phyloP scores from a whole-genome alignment of 53 echinoderm and acorn worm species.

The Echinometra lucunter region DNA sequence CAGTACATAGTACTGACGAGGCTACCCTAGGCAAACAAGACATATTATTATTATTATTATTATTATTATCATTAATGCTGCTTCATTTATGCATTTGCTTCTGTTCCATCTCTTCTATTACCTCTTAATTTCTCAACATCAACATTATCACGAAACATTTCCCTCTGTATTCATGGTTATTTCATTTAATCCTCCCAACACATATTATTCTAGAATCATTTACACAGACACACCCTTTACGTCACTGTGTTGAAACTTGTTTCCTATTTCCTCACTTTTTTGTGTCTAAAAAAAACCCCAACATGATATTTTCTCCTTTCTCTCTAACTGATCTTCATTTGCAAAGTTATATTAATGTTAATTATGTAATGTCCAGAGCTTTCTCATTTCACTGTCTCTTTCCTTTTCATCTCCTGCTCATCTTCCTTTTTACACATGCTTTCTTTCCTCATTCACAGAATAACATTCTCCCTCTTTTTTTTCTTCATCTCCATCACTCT shows the following conservation, averaged over 20 bases:
- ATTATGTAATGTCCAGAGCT: neutral
- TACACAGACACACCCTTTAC: neutral
- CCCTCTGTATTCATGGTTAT: neutral
- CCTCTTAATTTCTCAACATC: neutral
- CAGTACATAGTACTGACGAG: too few relatives aligned
- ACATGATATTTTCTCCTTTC: too few relatives aligned
- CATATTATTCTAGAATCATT: too few relatives aligned
- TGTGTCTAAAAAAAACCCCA: too few relatives aligned
- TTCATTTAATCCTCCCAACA: neutral
- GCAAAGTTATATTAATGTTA: neutral
- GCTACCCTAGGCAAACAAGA: too few relatives aligned
- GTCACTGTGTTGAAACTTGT: neutral
- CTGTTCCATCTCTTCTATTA: too few relatives aligned
- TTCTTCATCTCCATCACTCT: constrained; percentile 19
- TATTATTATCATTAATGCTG: neutral
- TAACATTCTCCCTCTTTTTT: neutral
- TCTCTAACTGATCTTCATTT: neutral
- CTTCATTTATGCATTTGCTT: neutral
- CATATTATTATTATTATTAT: neutral
- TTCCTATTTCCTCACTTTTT: neutral
- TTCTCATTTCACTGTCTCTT: neutral
- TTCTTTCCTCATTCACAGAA: neutral
- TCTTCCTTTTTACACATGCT: neutral
- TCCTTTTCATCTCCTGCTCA: too few relatives aligned
- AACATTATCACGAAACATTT: neutral